Evolutionary conservation across 2,888 invertebrate genomes (phyloP).

Genomic region (Celastrina argiolus): DNA sequence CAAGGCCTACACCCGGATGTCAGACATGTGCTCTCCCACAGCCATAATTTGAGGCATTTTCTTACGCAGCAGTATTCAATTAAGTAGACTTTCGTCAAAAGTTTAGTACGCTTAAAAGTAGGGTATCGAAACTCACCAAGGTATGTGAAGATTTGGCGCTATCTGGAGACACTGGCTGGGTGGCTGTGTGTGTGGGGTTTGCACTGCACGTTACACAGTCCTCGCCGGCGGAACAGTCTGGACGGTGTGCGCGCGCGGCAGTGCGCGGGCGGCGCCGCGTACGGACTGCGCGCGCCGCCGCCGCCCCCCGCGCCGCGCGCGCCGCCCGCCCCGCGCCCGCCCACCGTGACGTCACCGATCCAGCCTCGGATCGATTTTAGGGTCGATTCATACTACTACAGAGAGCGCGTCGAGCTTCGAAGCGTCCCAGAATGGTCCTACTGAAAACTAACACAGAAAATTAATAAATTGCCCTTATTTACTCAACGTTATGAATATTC

Average conservation of each 20-base stretch:
- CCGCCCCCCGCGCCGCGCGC: conserved; percentile 55
- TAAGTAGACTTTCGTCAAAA: not conserved
- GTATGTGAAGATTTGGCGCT: not conserved
- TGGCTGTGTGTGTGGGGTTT: conserved; percentile 38
- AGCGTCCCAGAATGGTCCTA: too few species aligned
- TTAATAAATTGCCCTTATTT: too few species aligned
- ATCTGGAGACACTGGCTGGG: conserved; percentile 17
- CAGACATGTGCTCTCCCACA: conserved; percentile 14
- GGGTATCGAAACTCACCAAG: not conserved
- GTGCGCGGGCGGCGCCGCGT: conserved; percentile 53
- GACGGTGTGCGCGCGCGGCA: conserved; percentile 44
- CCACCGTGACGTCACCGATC: conserved; percentile 58
- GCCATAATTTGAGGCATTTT: not conserved
- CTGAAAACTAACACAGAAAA: too few species aligned
- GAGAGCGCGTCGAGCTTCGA: too few species aligned
- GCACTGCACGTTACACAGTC: conserved; percentile 38
- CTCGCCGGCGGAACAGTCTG: not conserved
- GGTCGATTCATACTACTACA: not conserved
- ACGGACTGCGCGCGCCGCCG: conserved; percentile 59
- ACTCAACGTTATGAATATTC: too few species aligned
- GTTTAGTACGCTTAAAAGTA: not conserved
- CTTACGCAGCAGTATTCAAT: not conserved
- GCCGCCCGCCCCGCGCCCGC: conserved; percentile 53
- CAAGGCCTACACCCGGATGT: conserved; percentile 74
- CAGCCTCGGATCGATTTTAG: conserved; percentile 18